Base-by-base conservation (phyloP, 2,113 vertebrate species). In the Fregata magnificens region DNA sequence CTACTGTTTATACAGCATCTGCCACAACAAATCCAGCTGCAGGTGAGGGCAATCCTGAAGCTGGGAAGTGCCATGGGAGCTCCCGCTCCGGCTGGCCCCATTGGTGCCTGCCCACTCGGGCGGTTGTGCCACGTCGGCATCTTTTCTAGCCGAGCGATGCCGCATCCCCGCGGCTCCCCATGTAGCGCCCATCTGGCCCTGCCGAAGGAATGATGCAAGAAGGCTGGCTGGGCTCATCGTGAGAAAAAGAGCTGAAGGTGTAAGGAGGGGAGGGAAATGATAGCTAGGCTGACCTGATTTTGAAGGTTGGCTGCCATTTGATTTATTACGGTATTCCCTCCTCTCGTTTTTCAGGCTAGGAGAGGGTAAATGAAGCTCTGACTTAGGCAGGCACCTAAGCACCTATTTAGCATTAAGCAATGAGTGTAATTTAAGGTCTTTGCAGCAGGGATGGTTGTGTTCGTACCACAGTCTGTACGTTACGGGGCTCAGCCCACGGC, bases 201-300 rank as follows among this genome's bases (percentile, higher is more conserved):
- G 79, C 86, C 7, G 0, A 55, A 91, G 82, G 72, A 16, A 50
- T 38, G 94, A 58, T 83, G 93, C 72, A 78, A 73, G 82, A 32
- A 79, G 80, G 44, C 38, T 78, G 94, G 85, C 95, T 47, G 74
- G 76, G 86, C 59, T 95, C 25, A 0, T 59, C 0, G 26, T 26
- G 90, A 93, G 63, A 88, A 85, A 71, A 61, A 44, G 78, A 82
- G 85, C 50, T 15, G 71, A 28, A 87, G 94, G 83, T 82, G 88
- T 20, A 17, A 87, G 61, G 32, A 94, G 58, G 22, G 55, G 73
- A 86, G 53, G 73, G 81, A 22, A 84, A 56, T 2, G 40, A 38
- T 32, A 47, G 65, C 86, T 45, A 52, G 56, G 78, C 55, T 85
- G 94, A 87, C 94, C 95, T 73, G 77, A 58, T 93, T 97, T 76